Conservation (phyloP, 2,888 invertebrate species). For the Amiota communis region DNA sequence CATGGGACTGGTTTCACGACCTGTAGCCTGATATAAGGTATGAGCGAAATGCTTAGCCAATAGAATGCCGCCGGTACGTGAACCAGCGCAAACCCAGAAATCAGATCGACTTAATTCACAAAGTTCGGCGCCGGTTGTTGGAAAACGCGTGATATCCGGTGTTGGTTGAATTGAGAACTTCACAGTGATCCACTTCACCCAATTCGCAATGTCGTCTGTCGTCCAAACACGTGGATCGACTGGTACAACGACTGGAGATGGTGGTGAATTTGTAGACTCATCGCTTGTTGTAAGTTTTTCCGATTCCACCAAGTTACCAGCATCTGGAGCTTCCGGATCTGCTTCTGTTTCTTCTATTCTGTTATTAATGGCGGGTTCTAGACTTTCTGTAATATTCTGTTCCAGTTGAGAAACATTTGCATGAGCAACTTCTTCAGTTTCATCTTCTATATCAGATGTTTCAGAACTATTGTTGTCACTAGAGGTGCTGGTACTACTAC, state of each 20-base stretch:
- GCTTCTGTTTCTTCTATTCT: not conserved
- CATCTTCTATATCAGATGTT: slow-evolving; percentile 33
- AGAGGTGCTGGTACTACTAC: slow-evolving; percentile 32
- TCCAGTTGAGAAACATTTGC: not conserved
- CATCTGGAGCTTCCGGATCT: not conserved
- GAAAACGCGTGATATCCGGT: slow-evolving; percentile 75
- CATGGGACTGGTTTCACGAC: slow-evolving; percentile 76
- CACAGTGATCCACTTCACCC: slow-evolving; percentile 78
- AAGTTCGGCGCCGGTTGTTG: slow-evolving; percentile 76
- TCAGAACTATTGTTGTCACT: slow-evolving; percentile 30
- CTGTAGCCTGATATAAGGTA: slow-evolving; percentile 77
- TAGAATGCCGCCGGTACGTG: slow-evolving; percentile 74
- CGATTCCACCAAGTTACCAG: not conserved
- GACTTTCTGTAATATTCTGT: not conserved
- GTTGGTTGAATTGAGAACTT: slow-evolving; percentile 77
- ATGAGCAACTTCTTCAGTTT: not conserved
- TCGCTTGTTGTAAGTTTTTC: slow-evolving; percentile 1
- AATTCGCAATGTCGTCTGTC: slow-evolving; percentile 76
- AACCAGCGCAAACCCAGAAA: slow-evolving; percentile 76
- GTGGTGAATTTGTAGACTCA: slow-evolving; percentile 44
- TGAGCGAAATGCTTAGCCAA: slow-evolving; percentile 79
- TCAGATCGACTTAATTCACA: slow-evolving; percentile 78
- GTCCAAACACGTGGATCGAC: slow-evolving; percentile 80
- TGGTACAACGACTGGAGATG: slow-evolving; percentile 63
- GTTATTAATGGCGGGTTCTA: not conserved